Conservation (phyloP, 1,140 invertebrate genomes). For the Melanaphis sacchari region DNA sequence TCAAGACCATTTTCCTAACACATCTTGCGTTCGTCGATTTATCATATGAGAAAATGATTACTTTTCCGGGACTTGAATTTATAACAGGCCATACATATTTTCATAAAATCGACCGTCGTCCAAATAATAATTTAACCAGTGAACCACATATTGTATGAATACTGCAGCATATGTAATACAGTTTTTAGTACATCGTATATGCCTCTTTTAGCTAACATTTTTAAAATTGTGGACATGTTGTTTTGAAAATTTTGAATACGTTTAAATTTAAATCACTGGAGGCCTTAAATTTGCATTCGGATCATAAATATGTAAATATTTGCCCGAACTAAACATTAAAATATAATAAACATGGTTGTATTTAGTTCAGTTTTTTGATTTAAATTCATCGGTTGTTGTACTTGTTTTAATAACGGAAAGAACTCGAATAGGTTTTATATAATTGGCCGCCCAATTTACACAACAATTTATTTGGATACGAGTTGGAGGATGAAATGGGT, state of each 20-base stretch:
- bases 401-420: background rate
- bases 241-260: background rate
- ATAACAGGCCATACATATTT: background rate
- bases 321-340: background rate
- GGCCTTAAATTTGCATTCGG: background rate
- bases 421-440: background rate
- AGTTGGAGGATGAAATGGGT: background rate
- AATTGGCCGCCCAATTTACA: background rate
- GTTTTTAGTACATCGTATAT: background rate
- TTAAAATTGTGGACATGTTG: background rate
- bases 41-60: background rate
- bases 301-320: conserved; percentile 9
- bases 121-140: background rate
- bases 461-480: background rate
- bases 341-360: background rate
- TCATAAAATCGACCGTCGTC: background rate
- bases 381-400: background rate
- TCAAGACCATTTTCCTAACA: background rate
- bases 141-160: background rate
- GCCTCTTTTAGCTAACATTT: background rate
- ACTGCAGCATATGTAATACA: background rate
- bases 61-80: background rate
- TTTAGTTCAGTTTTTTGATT: background rate
- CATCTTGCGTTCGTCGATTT: background rate
- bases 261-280: background rate